A percentile compares a stretch with the other conserved stretches of the same genome.
phyloP scores from a whole-genome alignment of 2,888 invertebrate genomes.

The Dexiosoma caninum region DNA sequence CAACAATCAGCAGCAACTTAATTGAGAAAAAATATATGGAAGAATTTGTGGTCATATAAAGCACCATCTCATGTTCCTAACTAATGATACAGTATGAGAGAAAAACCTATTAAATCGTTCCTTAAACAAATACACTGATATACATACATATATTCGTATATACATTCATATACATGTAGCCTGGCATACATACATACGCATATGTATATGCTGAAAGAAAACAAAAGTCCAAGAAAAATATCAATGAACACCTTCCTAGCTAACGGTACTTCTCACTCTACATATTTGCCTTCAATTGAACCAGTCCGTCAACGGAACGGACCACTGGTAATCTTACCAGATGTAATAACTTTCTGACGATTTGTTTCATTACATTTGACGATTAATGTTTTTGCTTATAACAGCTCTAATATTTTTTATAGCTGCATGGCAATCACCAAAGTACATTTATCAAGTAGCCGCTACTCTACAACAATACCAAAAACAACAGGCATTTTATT shows the following conservation, averaged over 20 bases:
- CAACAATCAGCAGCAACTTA: constrained; percentile 1
- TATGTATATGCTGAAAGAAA: background rate
- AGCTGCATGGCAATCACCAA: too few relatives aligned
- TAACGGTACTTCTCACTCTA: background rate
- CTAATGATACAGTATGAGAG: background rate
- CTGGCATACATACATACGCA: background rate
- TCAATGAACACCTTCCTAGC: background rate
- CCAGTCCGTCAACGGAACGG: background rate
- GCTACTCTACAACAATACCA: too few relatives aligned
- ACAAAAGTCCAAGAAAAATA: constrained; percentile 3
- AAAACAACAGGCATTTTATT: too few relatives aligned
- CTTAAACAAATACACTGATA: too few relatives aligned
- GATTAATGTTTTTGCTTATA: too few relatives aligned
- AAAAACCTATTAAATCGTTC: background rate
- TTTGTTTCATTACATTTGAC: too few relatives aligned
- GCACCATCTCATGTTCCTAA: background rate
- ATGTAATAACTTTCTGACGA: too few relatives aligned
- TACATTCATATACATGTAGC: too few relatives aligned
- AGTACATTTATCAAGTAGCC: too few relatives aligned
- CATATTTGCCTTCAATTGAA: background rate
- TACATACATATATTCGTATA: too few relatives aligned
- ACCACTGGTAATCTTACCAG: background rate
- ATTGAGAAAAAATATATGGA: background rate
- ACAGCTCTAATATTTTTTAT: too few relatives aligned
- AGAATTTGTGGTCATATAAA: constrained; percentile 16